Evolutionary conservation across 2,113 vertebrate species (phyloP).

Genomic region (Telmatochromis sp.): DNA sequence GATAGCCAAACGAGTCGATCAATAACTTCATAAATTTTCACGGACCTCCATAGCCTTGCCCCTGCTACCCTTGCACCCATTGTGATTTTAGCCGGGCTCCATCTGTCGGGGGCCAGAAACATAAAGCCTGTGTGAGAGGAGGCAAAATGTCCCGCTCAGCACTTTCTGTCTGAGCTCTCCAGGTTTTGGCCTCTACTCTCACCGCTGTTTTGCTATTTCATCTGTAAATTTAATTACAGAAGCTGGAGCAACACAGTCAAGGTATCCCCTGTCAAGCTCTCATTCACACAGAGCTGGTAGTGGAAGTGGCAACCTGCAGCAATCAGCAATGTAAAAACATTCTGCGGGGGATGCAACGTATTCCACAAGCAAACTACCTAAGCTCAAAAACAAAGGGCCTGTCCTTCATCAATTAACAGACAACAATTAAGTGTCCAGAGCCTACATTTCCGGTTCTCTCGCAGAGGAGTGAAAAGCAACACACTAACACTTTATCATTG

Average conservation of each 20-base stretch:
- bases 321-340: conserved; percentile 19
- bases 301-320: conserved; percentile 40
- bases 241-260: conserved; percentile 44
- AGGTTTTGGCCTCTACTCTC: conserved; percentile 39
- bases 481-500: conserved; percentile 37
- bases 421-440: conserved; percentile 24
- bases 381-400: background rate
- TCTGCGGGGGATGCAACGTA: background rate
- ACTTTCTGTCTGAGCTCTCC: conserved; percentile 43
- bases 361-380: background rate
- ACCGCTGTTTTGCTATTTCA: conserved; percentile 64
- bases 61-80: conserved; percentile 20
- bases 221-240: conserved; percentile 72
- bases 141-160: conserved; percentile 61
- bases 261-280: conserved; percentile 60
- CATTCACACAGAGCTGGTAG: conserved; percentile 46
- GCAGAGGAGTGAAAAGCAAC: conserved; percentile 10
- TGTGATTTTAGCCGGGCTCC: conserved; percentile 50
- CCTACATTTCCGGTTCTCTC: background rate
- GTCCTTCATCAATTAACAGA: conserved; percentile 30
- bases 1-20: conserved; percentile 65
- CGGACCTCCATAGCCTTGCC: conserved; percentile 33
- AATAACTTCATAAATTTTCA: conserved; percentile 76
- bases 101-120: conserved; percentile 40
- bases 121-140: conserved; percentile 34